Percentiles rank a stretch among this genome's conserved stretches.
Evolutionary conservation across 2,113 vertebrate species (phyloP).

Genomic region (Elanoides forficatus): DNA sequence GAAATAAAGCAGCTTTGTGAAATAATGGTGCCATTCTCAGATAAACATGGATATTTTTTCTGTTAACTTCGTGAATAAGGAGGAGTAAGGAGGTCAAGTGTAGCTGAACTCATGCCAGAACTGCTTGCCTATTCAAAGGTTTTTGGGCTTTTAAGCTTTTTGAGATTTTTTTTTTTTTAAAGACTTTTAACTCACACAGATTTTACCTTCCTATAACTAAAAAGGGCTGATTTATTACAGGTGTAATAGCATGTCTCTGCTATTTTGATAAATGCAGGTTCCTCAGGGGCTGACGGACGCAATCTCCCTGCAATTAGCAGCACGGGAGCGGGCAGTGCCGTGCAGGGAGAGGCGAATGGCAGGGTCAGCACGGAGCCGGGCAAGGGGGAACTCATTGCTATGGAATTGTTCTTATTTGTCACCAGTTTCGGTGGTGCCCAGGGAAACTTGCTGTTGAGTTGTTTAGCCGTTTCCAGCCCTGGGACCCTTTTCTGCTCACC

Average conservation of each 20-base stretch:
- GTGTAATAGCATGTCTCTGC: neutral
- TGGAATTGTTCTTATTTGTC: neutral
- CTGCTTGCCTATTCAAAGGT: neutral
- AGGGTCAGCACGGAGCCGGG: fast-evolving
- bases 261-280: neutral
- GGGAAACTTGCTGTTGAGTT: neutral
- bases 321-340: fast-evolving
- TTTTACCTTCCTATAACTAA: neutral
- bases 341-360: neutral
- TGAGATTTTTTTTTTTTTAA: neutral
- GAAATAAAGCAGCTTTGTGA: conserved; percentile 59
- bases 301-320: neutral
- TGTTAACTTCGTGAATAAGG: conserved; percentile 54
- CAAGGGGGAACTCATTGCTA: neutral
- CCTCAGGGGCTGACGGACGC: neutral
- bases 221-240: neutral
- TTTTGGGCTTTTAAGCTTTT: neutral
- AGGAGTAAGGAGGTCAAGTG: conserved; percentile 15
- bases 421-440: neutral
- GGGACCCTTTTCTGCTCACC: neutral
- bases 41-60: conserved; percentile 50
- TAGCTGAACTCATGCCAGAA: neutral
- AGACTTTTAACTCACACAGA: neutral
- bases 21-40: conserved; percentile 45
- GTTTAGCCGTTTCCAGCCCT: neutral